Evolutionary conservation across 2,888 invertebrate genomes (phyloP).

Genomic region (Schizotus pectinicornis): DNA sequence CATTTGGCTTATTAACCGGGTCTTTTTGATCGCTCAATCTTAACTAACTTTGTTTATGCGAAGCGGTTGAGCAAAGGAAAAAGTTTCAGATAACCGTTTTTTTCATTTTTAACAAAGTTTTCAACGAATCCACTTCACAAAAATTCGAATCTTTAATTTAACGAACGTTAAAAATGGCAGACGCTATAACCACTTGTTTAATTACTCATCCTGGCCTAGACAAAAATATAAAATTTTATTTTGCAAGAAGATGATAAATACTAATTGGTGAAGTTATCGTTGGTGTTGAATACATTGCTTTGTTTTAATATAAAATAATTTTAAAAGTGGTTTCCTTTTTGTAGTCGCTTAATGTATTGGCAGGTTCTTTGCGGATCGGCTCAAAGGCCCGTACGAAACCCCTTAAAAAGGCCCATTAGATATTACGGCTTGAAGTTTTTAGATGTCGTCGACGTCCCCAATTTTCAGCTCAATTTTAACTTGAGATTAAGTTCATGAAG

Average conservation of each 20-base stretch:
- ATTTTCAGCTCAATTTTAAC: conserved; percentile 31
- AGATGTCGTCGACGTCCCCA: conserved; percentile 33
- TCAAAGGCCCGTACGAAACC: conserved; percentile 34
- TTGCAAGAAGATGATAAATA: no score
- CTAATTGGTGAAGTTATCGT: no score
- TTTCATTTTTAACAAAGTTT: background rate
- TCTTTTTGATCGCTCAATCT: conserved; percentile 18
- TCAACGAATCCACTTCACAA: conserved; percentile 4
- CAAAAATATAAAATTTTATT: no score
- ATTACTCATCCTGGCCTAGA: no score
- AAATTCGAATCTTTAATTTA: conserved; percentile 25
- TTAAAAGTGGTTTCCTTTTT: no score
- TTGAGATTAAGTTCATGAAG: conserved; percentile 34
- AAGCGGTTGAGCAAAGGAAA: background rate
- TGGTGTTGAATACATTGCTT: no score
- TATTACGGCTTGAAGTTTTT: conserved; percentile 42
- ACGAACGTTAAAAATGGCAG: conserved; percentile 4
- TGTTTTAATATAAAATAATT: no score
- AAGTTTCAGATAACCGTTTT: background rate
- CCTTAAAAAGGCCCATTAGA: conserved; percentile 40
- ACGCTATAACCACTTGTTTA: background rate
- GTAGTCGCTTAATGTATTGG: no score
- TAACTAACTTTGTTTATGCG: background rate
- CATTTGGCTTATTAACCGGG: conserved; percentile 19
- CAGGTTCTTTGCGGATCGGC: conserved; percentile 28